A percentile compares a stretch with the other conserved stretches of the same genome.
Evolutionary conservation across 1,140 invertebrate genomes (phyloP).

Genomic region (Temnothorax nylanderi): DNA sequence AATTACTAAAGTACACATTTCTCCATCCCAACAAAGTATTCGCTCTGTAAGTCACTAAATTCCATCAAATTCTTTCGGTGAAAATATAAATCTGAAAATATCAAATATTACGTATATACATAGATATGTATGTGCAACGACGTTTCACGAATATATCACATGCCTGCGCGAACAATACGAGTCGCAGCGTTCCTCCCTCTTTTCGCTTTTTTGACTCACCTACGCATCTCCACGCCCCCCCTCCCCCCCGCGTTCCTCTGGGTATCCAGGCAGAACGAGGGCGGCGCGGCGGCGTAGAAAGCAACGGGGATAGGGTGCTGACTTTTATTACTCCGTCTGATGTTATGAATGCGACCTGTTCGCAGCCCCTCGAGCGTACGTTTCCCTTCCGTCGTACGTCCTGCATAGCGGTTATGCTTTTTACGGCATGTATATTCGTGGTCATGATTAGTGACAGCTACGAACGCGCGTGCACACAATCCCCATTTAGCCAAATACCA

Average conservation of each 20-base stretch:
- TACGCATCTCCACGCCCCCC: conserved; percentile 62
- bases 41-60: neutral
- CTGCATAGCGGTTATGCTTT: conserved; percentile 71
- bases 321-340: conserved; percentile 78
- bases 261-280: conserved; percentile 59
- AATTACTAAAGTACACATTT: neutral
- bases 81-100: conserved; percentile 45
- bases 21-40: neutral
- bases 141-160: conserved; percentile 45
- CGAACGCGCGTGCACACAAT: conserved; percentile 15
- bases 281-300: conserved; percentile 51
- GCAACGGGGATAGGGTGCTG: conserved; percentile 64
- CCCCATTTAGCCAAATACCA: conserved; percentile 43
- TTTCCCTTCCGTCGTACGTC: conserved; percentile 43
- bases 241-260: conserved; percentile 56
- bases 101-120: conserved; percentile 26
- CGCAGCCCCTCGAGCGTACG: conserved; percentile 66
- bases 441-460: conserved; percentile 70
- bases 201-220: conserved; percentile 71
- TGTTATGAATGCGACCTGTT: conserved; percentile 76
- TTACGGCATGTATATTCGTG: conserved; percentile 74
- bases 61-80: conserved; percentile 1
- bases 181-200: conserved; percentile 43
- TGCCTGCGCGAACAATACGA: conserved; percentile 54
- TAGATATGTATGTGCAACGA: conserved; percentile 34